A percentile compares a stretch with the other conserved stretches of the same genome.
Evolutionary conservation across 2,888 invertebrate genomes (phyloP).

Genomic region (Idaea biselata): DNA sequence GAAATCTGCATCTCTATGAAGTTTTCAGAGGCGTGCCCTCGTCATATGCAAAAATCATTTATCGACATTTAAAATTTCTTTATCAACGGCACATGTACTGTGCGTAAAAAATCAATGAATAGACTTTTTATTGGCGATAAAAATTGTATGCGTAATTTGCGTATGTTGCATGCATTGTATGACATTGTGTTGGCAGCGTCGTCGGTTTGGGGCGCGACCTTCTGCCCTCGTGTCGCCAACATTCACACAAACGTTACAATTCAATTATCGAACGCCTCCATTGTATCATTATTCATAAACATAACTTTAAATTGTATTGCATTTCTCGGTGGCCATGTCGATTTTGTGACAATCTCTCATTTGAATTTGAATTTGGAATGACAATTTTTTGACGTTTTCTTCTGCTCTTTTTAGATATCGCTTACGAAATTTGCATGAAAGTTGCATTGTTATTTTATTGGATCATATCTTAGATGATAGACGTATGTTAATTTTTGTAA

Average conservation of each 20-base stretch:
- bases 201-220: slow-evolving; percentile 69
- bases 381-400: slow-evolving; percentile 39
- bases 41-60: slow-evolving; percentile 79
- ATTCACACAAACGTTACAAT: slow-evolving; percentile 61
- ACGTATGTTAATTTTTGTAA: slow-evolving; percentile 71
- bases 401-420: slow-evolving; percentile 51
- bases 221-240: slow-evolving; percentile 63
- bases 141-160: slow-evolving; percentile 75
- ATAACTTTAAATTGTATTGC: slow-evolving; percentile 54
- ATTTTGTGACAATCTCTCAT: slow-evolving; percentile 54
- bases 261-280: slow-evolving; percentile 60
- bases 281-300: slow-evolving; percentile 59
- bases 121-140: slow-evolving; percentile 72
- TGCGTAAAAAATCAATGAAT: slow-evolving; percentile 69
- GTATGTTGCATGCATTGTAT: slow-evolving; percentile 67
- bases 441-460: slow-evolving; percentile 59
- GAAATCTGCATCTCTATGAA: slow-evolving; percentile 57
- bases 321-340: slow-evolving; percentile 63
- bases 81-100: slow-evolving; percentile 63
- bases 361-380: slow-evolving; percentile 63
- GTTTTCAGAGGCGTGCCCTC: slow-evolving; percentile 32
- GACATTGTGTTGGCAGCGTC: slow-evolving; percentile 44
- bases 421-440: slow-evolving; percentile 69
- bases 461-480: slow-evolving; percentile 72
- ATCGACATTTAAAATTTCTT: slow-evolving; percentile 71